Percentiles rank a stretch among this genome's conserved stretches.
phyloP scores from a whole-genome alignment of 2,888 invertebrate species.

The Oxytorus armatus region DNA sequence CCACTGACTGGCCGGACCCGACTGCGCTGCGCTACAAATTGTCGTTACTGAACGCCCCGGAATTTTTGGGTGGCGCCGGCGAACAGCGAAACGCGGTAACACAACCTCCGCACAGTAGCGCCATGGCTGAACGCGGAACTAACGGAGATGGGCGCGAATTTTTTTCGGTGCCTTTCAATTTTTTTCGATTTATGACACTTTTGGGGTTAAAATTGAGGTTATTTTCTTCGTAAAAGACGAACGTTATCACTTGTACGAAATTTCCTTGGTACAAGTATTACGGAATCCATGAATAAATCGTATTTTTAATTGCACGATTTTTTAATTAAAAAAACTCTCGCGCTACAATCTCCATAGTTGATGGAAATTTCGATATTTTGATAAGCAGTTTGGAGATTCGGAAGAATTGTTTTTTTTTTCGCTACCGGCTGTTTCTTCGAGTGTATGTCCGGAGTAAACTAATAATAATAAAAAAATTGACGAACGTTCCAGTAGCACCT shows the following conservation, averaged over 20 bases:
- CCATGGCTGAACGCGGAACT: neutral
- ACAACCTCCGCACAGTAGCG: neutral
- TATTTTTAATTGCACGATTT: neutral
- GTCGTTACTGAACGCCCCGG: conserved; percentile 75
- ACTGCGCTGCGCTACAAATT: conserved; percentile 75
- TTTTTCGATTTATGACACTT: neutral
- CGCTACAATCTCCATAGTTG: conserved; percentile 17
- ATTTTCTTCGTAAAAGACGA: neutral
- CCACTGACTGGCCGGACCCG: conserved; percentile 81
- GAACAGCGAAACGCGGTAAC: conserved; percentile 43
- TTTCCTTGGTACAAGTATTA: neutral
- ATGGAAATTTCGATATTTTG: conserved; percentile 30
- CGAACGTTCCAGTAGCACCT: neutral
- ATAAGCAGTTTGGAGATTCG: conserved; percentile 16
- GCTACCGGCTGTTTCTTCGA: neutral
- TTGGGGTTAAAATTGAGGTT: neutral
- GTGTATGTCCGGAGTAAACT: neutral
- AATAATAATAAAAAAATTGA: neutral
- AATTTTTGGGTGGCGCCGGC: conserved; percentile 73
- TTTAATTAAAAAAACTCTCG: conserved; percentile 24
- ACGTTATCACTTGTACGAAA: neutral
- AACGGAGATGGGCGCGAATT: conserved; percentile 9
- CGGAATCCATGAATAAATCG: neutral
- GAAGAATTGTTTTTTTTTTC: neutral
- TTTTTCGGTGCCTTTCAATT: neutral